Base-by-base conservation (phyloP, 2,797 vertebrate genomes). In the Urocyon cinereoargenteus region DNA sequence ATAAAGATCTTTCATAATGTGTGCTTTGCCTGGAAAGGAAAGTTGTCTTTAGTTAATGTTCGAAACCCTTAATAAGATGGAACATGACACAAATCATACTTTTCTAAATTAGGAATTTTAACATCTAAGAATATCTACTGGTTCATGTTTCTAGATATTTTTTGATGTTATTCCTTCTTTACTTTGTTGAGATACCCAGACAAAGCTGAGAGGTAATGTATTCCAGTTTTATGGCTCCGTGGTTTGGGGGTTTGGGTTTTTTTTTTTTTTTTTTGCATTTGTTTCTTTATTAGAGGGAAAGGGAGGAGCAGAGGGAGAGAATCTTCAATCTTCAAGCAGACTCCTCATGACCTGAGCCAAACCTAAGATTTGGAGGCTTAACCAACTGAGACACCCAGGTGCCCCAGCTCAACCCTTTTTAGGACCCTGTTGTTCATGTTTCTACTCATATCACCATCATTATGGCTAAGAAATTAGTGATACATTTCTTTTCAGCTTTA, bases 31-130 rank as follows among this genome's bases (percentile, higher is more conserved):
- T 83, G 34, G 22, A 85, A 90, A 79, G 55, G 12, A 84, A 68
- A 90, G 24, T 79, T 92, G n/a, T 51, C 75, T 95, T 81, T 72
- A 36, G 92, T 88, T 95, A 90, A 96, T 68, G 24, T 92, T 78
- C 77, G 12, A 94, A 92, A 90, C 1, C 2, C 14, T 93, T 77
- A 62, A 81, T 86, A 81, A 81, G 5, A 12, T 73, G 24, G 7
- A 94, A 73, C 26, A 95, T 1, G 22, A 75, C 10, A n/a, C 22
- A 94, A 79, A 57, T 61, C 31, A 64, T 6, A 86, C 22, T 70
- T 95, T 75, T 75, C 73, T 68, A 81, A 97, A 68, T 87, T 45
- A 64, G 15, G 90, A 92, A 85, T 49, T 45, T 86, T 64, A 86
- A 92, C 59, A 73, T 81, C 28, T 68, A 93, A 91, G 49, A 40